These are phyloP conservation scores for Drosophila triauraria DNA, from an alignment of 1,140 invertebrate genomes.

Conservation along the genomic window DNA sequence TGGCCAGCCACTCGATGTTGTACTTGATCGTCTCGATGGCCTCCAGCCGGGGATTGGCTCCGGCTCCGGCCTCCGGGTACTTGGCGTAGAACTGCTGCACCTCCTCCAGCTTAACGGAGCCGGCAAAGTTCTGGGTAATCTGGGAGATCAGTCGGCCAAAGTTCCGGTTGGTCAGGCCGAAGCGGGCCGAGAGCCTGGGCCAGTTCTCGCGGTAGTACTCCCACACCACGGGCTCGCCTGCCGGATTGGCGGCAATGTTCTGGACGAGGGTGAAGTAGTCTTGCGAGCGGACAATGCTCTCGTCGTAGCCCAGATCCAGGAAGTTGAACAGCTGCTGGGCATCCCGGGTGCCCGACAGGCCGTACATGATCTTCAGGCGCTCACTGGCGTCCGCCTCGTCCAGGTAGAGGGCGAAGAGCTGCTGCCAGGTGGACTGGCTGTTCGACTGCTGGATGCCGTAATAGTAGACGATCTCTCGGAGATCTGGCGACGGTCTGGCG, in stretches of 20 bases:
- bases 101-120: slow-evolving; percentile 89
- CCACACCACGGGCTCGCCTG: slow-evolving; percentile 92
- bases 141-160: slow-evolving; percentile 90
- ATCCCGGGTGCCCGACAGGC: slow-evolving; percentile 89
- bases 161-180: slow-evolving; percentile 92
- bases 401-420: slow-evolving; percentile 90
- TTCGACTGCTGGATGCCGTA: slow-evolving; percentile 87
- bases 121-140: slow-evolving; percentile 90
- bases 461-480: slow-evolving; percentile 89
- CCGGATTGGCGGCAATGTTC: slow-evolving; percentile 90
- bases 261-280: slow-evolving; percentile 92
- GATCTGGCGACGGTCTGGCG: slow-evolving; percentile 90
- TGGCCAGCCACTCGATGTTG: slow-evolving; percentile 92
- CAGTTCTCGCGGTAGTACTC: slow-evolving; percentile 92
- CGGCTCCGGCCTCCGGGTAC: slow-evolving; percentile 95
- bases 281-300: slow-evolving; percentile 91
- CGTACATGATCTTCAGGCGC: slow-evolving; percentile 89
- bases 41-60: slow-evolving; percentile 88
- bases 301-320: slow-evolving; percentile 89
- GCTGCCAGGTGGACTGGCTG: slow-evolving; percentile 89
- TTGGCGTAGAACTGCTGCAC: slow-evolving; percentile 91
- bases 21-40: slow-evolving; percentile 92
- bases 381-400: slow-evolving; percentile 91
- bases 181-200: slow-evolving; percentile 89
- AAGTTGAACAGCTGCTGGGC: slow-evolving; percentile 87